Base-by-base conservation (phyloP, 2,113 vertebrate species). In the Gnathonemus echidnorhynchus region DNA sequence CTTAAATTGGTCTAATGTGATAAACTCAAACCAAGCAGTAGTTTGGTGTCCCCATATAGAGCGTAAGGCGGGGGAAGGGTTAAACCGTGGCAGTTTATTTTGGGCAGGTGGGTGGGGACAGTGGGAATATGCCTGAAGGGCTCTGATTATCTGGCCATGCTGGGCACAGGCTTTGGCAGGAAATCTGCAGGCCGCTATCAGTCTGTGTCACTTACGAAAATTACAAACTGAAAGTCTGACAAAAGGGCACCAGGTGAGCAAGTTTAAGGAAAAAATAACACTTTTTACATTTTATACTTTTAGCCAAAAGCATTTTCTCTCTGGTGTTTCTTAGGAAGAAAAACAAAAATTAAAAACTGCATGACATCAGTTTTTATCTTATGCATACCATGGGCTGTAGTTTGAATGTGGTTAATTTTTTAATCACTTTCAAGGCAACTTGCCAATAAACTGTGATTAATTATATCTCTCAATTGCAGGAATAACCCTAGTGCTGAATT, bases 111-210 rank as follows among this genome's bases (percentile, higher is more conserved):
- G 95, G 95, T 95, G 95, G 94, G 95, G 93, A 93, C 94, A 70
- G 92, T 88, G 94, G 94, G 95, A 96, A 96, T 96, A 95, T 92
- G 95, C 95, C 95, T 95, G 95, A 95, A 94, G 95, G 92, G 91
- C 93, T 92, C 93, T 94, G 95, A 96, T 96, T 95, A 95, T 96
- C 93, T 95, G 93, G 90, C 93, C 93, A 93, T 90, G 93, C 92
- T 91, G 92, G 93, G 94, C 91, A 80, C 92, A 93, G 93, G 92
- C 94, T 94, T 91, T 92, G 91, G 88, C 93, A 95, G 91, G 93
- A 93, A 92, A 84, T 50, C 89, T 90, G 88, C 86, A 13, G 89
- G 89, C 90, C 92, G 92, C 94, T 95, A 95, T 95, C 94, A 94
- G 92, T 89, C 87, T 1, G 15, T 52, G 88, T 92, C 94, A 95